Percentiles rank a stretch among this genome's conserved stretches.
Evolutionary conservation across 2,888 invertebrate genomes (phyloP).

Genomic region (Eumacrocentrus americanus): DNA sequence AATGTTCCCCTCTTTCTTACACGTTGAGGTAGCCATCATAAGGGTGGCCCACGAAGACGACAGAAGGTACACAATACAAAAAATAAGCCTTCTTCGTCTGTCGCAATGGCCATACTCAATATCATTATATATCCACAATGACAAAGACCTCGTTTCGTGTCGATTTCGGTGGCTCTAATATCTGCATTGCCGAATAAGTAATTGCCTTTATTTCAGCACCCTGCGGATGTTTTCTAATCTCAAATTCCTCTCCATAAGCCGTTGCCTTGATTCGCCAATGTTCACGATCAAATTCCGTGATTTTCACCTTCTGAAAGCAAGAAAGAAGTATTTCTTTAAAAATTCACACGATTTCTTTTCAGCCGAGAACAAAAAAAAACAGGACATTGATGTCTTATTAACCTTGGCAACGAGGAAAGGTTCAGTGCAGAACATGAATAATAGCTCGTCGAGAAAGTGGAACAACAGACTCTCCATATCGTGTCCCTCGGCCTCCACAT

Average conservation of each 20-base stretch:
- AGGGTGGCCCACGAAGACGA: conserved; percentile 4
- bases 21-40: neutral
- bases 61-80: conserved; percentile 4
- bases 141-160: conserved; percentile 89
- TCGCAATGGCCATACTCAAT: no score
- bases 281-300: conserved; percentile 84
- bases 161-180: conserved; percentile 74
- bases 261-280: conserved; percentile 78
- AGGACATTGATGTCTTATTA: conserved; percentile 48
- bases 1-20: conserved; percentile 10
- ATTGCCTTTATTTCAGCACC: conserved; percentile 99
- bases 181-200: conserved; percentile 99
- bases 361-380: neutral
- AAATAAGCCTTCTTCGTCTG: conserved; percentile 1
- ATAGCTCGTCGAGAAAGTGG: conserved; percentile 92
- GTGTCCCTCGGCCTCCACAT: conserved; percentile 87
- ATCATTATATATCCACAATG: conserved; percentile 89
- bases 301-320: conserved; percentile 78
- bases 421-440: conserved; percentile 92
- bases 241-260: conserved; percentile 92
- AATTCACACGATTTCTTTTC: neutral
- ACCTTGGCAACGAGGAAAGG: conserved; percentile 80
- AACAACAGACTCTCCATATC: conserved; percentile 88
- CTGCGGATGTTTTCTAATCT: conserved; percentile 92
- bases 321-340: no score